Evolutionary conservation across 1,140 invertebrate species (phyloP), one percentile per base, ranked within the genome.

Genomic region (Zaprionus inermis): DNA sequence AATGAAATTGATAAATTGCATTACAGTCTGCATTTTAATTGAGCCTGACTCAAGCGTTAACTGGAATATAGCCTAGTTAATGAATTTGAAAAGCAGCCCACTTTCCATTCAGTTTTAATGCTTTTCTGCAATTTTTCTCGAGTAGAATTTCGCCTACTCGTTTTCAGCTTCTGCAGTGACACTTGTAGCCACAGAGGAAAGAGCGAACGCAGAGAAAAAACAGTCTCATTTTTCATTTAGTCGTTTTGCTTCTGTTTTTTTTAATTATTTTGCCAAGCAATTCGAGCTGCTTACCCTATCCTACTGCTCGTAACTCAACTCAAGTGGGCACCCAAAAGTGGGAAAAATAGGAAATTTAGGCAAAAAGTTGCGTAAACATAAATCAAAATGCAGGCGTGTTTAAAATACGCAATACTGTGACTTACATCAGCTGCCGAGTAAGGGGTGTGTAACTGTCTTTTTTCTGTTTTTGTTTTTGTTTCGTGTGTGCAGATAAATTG

Each of bases 281-380:
- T 22, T 36, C 16, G 78, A 57, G 72, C n/a, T n/a, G n/a, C n/a
- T n/a, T n/a, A n/a, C n/a, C n/a, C n/a, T n/a, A n/a, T n/a, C n/a
- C n/a, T n/a, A n/a, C n/a, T n/a, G n/a, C 30, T 65, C 77, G 59
- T 79, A 79, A 79, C 71, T 79, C 66, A 79, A 73, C 64, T 74
- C 59, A 67, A 79, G 78, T 70, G 34, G 54, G 59, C 59, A 49
- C 44, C 60, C 24, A 57, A 58, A 68, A 72, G 30, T 52, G 22
- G 20, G 58, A 38, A 57, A 65, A 52, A 11, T 36, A 16, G 6
- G 18, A 41, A 69, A 38, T 54, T 32, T 44, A 16, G 18, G 58
- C 56, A 83, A 72, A 74, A 83, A 68, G 63, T 84, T 84, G 78
- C 78, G 81, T 68, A 76, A 79, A 59, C 79, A 86, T 86, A 74